These are phyloP conservation scores for Pangasius mekongensis DNA, from an alignment of 2,797 vertebrate species.

Conservation along the genomic window DNA sequence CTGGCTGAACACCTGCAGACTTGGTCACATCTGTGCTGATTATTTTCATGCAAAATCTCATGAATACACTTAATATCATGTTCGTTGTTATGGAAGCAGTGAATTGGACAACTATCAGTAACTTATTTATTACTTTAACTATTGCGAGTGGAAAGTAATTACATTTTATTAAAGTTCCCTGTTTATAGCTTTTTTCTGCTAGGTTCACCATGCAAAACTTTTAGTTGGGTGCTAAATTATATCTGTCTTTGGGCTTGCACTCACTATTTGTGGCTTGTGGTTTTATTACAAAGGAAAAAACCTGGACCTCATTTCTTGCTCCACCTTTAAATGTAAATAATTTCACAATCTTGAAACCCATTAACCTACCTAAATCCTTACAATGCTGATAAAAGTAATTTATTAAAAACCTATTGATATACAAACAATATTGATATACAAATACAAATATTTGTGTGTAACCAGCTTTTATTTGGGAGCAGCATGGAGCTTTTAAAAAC, in stretches of 20 bases:
- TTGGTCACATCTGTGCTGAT: slow-evolving; percentile 24
- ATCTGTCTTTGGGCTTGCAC: neutral
- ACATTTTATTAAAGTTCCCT: neutral
- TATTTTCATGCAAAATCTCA: slow-evolving; percentile 30
- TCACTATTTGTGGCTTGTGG: neutral
- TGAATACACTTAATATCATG: neutral
- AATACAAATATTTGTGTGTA: slow-evolving; percentile 14
- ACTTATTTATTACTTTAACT: neutral
- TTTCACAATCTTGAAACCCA: neutral
- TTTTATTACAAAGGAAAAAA: neutral
- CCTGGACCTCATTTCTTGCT: neutral
- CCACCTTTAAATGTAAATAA: neutral
- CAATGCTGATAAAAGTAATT: neutral
- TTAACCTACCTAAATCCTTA: neutral
- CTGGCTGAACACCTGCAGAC: slow-evolving; percentile 23
- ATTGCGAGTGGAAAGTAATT: neutral
- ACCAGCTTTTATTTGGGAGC: neutral
- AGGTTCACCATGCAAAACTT: neutral
- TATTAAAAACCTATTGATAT: neutral
- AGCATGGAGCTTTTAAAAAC: slow-evolving; percentile 11
- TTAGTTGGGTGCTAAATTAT: neutral
- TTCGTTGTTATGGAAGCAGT: neutral
- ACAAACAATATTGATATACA: neutral
- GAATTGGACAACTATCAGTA: neutral
- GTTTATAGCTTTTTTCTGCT: neutral